Evolutionary conservation across 2,113 vertebrate genomes (phyloP), one percentile per base, ranked within the genome.

Genomic region (Pseudolaguvia tuberculata): DNA sequence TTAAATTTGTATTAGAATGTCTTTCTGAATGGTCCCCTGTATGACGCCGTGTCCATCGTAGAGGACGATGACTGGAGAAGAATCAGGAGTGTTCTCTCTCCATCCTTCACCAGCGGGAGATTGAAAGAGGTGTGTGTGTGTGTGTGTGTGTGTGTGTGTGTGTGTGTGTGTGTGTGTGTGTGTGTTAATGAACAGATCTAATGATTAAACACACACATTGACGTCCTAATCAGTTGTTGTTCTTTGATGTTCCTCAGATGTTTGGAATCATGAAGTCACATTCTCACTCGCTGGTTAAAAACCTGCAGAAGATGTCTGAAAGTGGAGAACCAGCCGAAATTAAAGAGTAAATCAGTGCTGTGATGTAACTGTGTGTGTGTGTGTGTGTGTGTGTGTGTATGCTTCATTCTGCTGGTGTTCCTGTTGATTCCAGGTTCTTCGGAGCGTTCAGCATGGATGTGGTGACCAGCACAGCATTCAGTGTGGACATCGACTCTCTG

Each of bases 371-470:
- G 57, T 56, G 53, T 25, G 21, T 56, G 21, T 56, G 12, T 56
- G 23, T 57, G 55, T 35, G 15, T 20, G n/a, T n/a, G n/a, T n/a
- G n/a, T n/a, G n/a, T n/a, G n/a, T 17, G 18, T 17, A 31, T 3
- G 5, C 27, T 0, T 58, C 6, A 15, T 6, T 31, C 6, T n/a
- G 9, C 14, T 59, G 35, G 11, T 70, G 47, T 20, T 48, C 23
- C 48, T 51, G 13, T 58, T 61, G 14, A 70, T 73, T 83, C 11
- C 17, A 87, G 81, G 67, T 79, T 94, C 23, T 92, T 97, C 66
- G 93, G 94, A 14, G 86, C 91, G 0, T 97, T 94, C 81, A 93
- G 92, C 80, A 91, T 94, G 92, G 93, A 96, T 0, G 89, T 94
- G 0, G 84, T 94, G 59, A 89, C 89, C 10, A 91, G 93, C 75